Base-by-base conservation (phyloP, 2,113 vertebrate species). In the Perognathus longimembris region DNA sequence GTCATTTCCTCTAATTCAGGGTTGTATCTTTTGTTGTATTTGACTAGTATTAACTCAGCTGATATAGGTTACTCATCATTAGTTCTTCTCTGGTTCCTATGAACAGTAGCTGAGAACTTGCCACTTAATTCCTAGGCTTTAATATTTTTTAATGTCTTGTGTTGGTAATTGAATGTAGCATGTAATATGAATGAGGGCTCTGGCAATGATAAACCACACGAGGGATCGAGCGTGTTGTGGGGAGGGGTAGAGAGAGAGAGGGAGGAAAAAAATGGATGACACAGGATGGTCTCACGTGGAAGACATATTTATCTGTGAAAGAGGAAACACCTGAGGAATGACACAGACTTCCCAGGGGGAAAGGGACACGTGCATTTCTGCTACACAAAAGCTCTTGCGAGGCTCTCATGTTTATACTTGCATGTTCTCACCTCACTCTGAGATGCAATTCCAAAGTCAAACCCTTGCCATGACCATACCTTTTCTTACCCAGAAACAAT, bases 51-150 rank as follows among this genome's bases (percentile, higher is more conserved):
- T 73, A 57, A 75, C 22, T 76, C 42, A 57, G 50, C 7, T 18
- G 78, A 95, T 38, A 74, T 20, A 70, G 40, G 73, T 90, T 92
- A 86, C 21, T 74, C 24, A 15, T 76, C 78, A 85, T 86, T 34
- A 10, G 50, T 84, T 93, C 10, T n/a, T 91, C 64, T 82, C 78
- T 45, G 30, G 8, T 10, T 86, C 20, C 66, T 36, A 15, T 21
- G 67, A 89, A 38, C 64, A 88, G 6, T 57, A 57, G 84, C 73
- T 89, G 82, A 88, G 80, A 73, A 54, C 36, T 12, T 81, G 20
- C 26, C 34, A 83, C 93, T 82, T 85, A 8, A 21, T 38, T 81
- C 18, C 59, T 71, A 32, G 50, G 54, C 38, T 15, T 70, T 64
- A 8, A 32, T 66, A 61, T 50, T 79, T 86, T 85, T 76, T 45